Evolutionary conservation across 2,888 invertebrate genomes (phyloP).

Genomic region (Dicycla oo): DNA sequence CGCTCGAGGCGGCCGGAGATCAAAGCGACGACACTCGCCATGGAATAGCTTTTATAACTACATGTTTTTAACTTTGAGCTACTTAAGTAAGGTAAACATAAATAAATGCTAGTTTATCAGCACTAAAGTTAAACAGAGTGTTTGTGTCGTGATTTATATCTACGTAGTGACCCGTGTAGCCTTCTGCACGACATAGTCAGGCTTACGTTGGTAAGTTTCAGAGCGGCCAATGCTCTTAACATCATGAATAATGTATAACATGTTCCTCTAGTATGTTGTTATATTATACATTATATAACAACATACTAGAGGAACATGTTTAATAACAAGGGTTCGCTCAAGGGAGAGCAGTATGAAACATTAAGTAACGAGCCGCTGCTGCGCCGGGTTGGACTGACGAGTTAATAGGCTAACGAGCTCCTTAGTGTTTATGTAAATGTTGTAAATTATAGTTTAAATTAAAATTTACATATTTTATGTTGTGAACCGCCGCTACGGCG

Average conservation of each 20-base stretch:
- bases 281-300: too few relatives aligned
- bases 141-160: not conserved
- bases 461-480: not conserved
- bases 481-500: not conserved
- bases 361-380: conserved; percentile 26
- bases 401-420: conserved; percentile 24
- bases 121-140: not conserved
- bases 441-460: conserved; percentile 10
- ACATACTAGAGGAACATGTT: conserved; percentile 5
- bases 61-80: not conserved
- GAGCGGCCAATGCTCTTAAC: not conserved
- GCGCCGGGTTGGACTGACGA: conserved; percentile 1
- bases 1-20: too few relatives aligned
- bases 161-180: not conserved
- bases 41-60: too few relatives aligned
- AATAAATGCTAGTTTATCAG: not conserved
- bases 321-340: conserved; percentile 24
- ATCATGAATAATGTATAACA: conserved; percentile 30
- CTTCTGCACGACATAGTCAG: not conserved
- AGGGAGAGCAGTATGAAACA: conserved; percentile 34
- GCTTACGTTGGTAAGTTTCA: too few relatives aligned
- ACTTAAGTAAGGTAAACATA: not conserved
- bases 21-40: too few relatives aligned
- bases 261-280: too few relatives aligned
- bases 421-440: conserved; percentile 1